Conservation (phyloP, 2,797 vertebrate species). For the Enteromius trimaculatus region DNA sequence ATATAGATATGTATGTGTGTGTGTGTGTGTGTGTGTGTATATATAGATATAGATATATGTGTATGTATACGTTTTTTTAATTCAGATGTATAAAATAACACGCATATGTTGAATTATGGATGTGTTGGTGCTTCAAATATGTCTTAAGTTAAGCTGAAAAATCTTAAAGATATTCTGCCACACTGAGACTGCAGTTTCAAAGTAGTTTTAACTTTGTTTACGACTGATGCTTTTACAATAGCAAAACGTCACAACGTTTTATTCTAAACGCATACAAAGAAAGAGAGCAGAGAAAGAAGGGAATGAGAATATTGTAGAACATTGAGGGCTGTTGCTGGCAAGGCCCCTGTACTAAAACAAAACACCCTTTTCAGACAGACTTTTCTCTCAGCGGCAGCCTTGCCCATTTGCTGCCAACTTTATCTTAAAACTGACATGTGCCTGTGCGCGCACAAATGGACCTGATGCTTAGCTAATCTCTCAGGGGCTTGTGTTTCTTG, state of each 20-base stretch:
- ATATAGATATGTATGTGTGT: no score
- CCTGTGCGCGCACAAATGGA: neutral
- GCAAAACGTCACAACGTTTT: neutral
- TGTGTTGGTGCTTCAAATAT: neutral
- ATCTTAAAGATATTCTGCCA: neutral
- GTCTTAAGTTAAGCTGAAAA: neutral
- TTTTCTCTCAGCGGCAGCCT: slow-evolving; percentile 13
- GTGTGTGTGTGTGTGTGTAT: no score
- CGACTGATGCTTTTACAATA: neutral
- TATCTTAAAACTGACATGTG: slow-evolving; percentile 1
- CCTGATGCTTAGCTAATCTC: slow-evolving; percentile 1
- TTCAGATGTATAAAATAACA: no score
- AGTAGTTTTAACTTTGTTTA: neutral
- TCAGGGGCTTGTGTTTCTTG: slow-evolving; percentile 23
- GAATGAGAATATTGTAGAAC: neutral
- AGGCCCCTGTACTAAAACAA: slow-evolving; percentile 18
- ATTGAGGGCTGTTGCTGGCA: slow-evolving; percentile 6
- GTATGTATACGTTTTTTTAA: no score
- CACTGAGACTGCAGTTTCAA: neutral
- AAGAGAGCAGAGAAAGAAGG: neutral
- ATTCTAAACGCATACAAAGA: neutral
- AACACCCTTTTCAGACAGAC: slow-evolving; percentile 35
- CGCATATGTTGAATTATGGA: neutral
- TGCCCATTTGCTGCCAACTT: slow-evolving; percentile 22
- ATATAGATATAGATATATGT: no score